Conservation (phyloP, 2,113 vertebrate species). For the Holacanthus passer region DNA sequence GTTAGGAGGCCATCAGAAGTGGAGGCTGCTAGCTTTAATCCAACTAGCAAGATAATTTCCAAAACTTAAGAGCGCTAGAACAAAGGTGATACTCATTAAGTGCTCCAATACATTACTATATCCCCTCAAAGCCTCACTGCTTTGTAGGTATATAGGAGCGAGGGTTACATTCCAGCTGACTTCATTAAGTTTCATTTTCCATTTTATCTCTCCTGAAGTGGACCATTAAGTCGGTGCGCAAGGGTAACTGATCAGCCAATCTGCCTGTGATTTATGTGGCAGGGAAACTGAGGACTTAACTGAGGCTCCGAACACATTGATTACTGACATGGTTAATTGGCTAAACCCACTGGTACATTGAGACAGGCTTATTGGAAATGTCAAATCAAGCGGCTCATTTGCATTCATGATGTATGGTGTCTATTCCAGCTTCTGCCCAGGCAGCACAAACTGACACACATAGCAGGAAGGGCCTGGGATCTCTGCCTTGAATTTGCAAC, state of each 20-base stretch:
- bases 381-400: constrained; percentile 85
- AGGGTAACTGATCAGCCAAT: constrained; percentile 86
- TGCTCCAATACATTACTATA: constrained; percentile 44
- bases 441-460: constrained; percentile 77
- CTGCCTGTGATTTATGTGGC: constrained; percentile 84
- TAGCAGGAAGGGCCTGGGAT: constrained; percentile 65
- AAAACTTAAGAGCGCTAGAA: constrained; percentile 44
- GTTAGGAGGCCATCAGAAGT: neutral
- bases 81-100: constrained; percentile 41
- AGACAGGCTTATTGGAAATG: constrained; percentile 86
- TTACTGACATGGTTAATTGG: constrained; percentile 87
- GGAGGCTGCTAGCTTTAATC: constrained; percentile 14
- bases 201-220: constrained; percentile 81
- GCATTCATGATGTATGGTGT: constrained; percentile 84
- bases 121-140: constrained; percentile 33
- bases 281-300: constrained; percentile 81
- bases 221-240: constrained; percentile 79
- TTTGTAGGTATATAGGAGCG: constrained; percentile 52
- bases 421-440: constrained; percentile 79
- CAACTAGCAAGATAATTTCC: constrained; percentile 26
- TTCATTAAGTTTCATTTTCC: constrained; percentile 85
- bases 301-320: constrained; percentile 81
- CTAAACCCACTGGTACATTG: constrained; percentile 82
- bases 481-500: constrained; percentile 68
- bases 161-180: constrained; percentile 71